A percentile compares a stretch with the other conserved stretches of the same genome.
Conservation (phyloP, 2,113 vertebrate genomes). For the Poeciliopsis retropinna region DNA sequence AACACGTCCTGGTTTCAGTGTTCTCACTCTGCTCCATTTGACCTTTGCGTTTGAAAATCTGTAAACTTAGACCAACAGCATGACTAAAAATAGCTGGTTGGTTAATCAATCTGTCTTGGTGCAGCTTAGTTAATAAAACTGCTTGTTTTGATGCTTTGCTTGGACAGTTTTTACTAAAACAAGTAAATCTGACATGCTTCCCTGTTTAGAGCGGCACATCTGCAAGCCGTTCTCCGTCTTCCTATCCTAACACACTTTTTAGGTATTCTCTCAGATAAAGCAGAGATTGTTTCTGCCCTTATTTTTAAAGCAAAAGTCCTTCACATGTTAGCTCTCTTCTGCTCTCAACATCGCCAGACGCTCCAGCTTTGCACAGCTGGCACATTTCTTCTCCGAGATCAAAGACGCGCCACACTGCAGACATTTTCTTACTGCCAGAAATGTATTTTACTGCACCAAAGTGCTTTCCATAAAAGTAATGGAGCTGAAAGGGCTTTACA, state of each 20-base stretch:
- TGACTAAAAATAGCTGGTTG: neutral
- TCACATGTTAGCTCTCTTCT: constrained; percentile 21
- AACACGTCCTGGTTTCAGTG: neutral
- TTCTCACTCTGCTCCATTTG: neutral
- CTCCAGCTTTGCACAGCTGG: constrained; percentile 59
- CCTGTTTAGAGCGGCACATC: neutral
- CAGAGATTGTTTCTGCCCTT: constrained; percentile 14
- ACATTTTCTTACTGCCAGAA: constrained; percentile 58
- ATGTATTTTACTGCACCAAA: constrained; percentile 65
- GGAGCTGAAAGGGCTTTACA: constrained; percentile 38
- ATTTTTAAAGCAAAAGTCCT: constrained; percentile 30
- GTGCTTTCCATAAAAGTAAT: constrained; percentile 42
- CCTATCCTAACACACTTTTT: neutral
- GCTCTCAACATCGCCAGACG: constrained; percentile 42
- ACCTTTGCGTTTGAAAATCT: neutral
- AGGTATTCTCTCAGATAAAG: constrained; percentile 18
- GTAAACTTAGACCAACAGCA: neutral
- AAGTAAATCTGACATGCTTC: neutral
- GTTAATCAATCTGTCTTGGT: neutral
- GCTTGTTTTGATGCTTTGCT: neutral
- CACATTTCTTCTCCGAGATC: constrained; percentile 61
- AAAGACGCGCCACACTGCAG: constrained; percentile 63
- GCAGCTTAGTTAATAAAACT: neutral
- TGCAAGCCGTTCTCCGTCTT: neutral
- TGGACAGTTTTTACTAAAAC: neutral